Base-by-base conservation (phyloP, 2,888 invertebrate genomes). In the Leptopilina syphax region DNA sequence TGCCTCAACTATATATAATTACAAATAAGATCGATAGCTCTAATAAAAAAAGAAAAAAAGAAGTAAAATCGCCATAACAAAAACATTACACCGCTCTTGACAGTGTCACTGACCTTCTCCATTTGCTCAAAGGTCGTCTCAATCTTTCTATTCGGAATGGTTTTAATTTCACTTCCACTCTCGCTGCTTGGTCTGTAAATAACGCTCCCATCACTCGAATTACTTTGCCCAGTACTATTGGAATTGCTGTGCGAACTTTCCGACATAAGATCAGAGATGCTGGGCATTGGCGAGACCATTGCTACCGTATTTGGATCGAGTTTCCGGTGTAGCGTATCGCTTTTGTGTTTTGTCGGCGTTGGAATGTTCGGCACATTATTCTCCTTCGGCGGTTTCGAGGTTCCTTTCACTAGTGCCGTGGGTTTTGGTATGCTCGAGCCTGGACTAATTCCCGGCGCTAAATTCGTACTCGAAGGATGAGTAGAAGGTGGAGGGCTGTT, bases 331-430 rank as follows among this genome's bases (percentile, higher is more conserved):
- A 89, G 80, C 82, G 86, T 81, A 81, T 91, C 90, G n/a, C 84
- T 83, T 77, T 89, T 90, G 60, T 83, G 83, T 93, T 93, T 93
- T 93, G 93, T 91, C 92, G 92, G 93, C 90, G 89, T 93, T 86
- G 90, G 93, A 90, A 91, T 93, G 91, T 89, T 93, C 91, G 89
- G 80, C 5, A 89, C 82, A 79, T 86, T 87, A 66, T 85, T 88
- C 79, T 95, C 95, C 91, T 94, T 93, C 84, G 95, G 92, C 87
- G 95, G 93, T 92, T 97, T 97, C 83, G 96, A 96, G 41, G 96
- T 97, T 83, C 97, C 98, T 93, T 98, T 98, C 50, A 98, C 96
- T 80, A 97, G 96, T 9, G 97, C 97, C 66, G 97, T 97, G 1
- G 98, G 98, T 91, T 98, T 98, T 0, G 98, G 97, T 86, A 98